Percentiles rank a stretch among this genome's conserved stretches.
Evolutionary conservation across 2,888 invertebrate genomes (phyloP).

Genomic region (Cotesia congregata): DNA sequence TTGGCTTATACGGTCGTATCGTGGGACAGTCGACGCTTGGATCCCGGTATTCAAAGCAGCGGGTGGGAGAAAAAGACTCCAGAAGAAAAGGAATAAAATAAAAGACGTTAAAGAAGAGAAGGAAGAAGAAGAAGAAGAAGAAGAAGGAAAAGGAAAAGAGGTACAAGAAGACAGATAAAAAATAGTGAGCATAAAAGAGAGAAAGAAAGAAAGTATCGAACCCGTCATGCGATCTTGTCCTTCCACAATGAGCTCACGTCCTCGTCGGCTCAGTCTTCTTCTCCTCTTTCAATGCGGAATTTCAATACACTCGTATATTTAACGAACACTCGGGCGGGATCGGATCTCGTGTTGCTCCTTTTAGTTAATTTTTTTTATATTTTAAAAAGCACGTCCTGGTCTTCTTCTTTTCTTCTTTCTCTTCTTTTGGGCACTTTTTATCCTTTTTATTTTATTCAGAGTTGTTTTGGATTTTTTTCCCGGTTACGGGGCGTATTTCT

Average conservation of each 20-base stretch:
- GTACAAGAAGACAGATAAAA: constrained; percentile 18
- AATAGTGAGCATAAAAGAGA: constrained; percentile 9
- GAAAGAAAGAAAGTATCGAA: constrained; percentile 51
- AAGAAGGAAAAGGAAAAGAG: constrained; percentile 16
- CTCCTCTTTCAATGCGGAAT: constrained; percentile 60
- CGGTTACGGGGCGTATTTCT: constrained; percentile 34
- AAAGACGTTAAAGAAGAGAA: constrained; percentile 15
- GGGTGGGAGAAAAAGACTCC: constrained; percentile 55
- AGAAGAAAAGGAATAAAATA: constrained; percentile 8
- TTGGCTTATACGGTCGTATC: constrained; percentile 36
- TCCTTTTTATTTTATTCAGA: constrained; percentile 21
- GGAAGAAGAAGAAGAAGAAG: constrained; percentile 16
- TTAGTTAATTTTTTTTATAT: constrained; percentile 27
- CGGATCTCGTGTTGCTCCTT: constrained; percentile 27
- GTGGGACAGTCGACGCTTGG: constrained; percentile 23
- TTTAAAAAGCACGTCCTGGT: constrained; percentile 6
- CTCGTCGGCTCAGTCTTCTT: constrained; percentile 38
- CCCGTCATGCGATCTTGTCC: constrained; percentile 65
- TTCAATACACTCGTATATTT: constrained; percentile 68
- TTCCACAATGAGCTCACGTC: constrained; percentile 59
- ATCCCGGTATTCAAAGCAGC: constrained; percentile 64
- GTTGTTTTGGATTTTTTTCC: constrained; percentile 55
- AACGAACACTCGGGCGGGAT: constrained; percentile 59
- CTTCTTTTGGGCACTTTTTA: constrained; percentile 2
- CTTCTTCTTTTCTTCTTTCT: not conserved